A percentile compares a stretch with the other conserved stretches of the same genome.
Evolutionary conservation across 1,140 invertebrate genomes (phyloP).

Genomic region (Leguminivora glycinivorella): DNA sequence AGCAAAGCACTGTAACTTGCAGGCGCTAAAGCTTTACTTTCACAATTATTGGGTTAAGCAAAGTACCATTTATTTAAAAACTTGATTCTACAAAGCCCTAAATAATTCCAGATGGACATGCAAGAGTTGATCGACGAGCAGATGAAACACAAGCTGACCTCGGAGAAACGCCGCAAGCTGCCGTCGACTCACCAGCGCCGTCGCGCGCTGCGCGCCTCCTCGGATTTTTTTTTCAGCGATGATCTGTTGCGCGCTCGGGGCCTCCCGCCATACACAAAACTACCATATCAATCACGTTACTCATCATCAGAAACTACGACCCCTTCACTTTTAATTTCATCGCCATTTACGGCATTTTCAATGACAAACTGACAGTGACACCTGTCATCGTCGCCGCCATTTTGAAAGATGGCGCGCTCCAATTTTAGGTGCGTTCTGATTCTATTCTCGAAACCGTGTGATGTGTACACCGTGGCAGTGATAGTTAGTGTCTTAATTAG

Average conservation of each 20-base stretch:
- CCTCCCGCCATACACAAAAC: slow-evolving; percentile 52
- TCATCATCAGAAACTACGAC: slow-evolving; percentile 52
- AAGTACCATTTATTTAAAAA: not conserved
- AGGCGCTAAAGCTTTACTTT: too few relatives aligned
- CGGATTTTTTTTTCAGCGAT: slow-evolving; percentile 75
- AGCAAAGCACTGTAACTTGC: too few relatives aligned
- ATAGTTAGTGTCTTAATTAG: slow-evolving; percentile 66
- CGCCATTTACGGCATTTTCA: slow-evolving; percentile 41
- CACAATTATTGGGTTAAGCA: too few relatives aligned
- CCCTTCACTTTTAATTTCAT: slow-evolving; percentile 42
- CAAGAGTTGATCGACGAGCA: slow-evolving; percentile 94
- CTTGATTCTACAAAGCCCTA: not conserved
- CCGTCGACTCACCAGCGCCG: slow-evolving; percentile 56
- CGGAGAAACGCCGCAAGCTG: slow-evolving; percentile 71
- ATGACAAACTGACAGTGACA: slow-evolving; percentile 41
- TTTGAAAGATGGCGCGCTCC: too few relatives aligned
- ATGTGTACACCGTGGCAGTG: slow-evolving; percentile 67
- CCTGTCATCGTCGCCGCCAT: slow-evolving; percentile 51
- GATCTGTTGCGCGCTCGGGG: slow-evolving; percentile 59
- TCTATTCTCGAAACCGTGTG: slow-evolving; percentile 64
- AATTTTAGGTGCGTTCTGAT: slow-evolving; percentile 47
- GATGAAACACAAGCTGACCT: slow-evolving; percentile 87
- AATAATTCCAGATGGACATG: slow-evolving; percentile 92
- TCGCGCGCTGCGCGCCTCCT: slow-evolving; percentile 59
- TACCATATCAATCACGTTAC: slow-evolving; percentile 46